Base-by-base conservation (phyloP, 2,888 invertebrate species). In the Abscondita cerata region DNA sequence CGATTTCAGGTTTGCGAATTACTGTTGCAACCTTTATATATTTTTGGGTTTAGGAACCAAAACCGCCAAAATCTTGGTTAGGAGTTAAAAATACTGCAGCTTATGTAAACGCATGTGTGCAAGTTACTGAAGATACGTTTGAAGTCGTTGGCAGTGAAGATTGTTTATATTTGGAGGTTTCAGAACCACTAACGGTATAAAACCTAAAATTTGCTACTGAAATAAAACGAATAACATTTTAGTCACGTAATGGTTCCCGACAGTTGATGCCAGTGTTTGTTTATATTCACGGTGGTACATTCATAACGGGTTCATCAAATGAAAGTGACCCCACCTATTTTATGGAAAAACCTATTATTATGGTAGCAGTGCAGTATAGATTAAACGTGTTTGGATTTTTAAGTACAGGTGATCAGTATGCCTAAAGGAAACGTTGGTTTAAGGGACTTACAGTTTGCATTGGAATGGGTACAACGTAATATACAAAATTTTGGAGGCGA, bases 251-350 rank as follows among this genome's bases (percentile, higher is more conserved):
- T 11, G 12, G 31, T 19, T 16, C 18, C n/a, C 56, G 31, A 11
- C 12, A 48, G 5, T 48, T 71, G 9, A n/a, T n/a, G n/a, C 71
- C 73, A 16, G 73, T 73, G 1, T 59, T 73, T 52, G 65, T 73
- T 15, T 65, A 64, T 44, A 67, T 72, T 8, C 70, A 73, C 54
- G 71, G 70, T 1, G 73, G 73, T 31, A 64, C 61, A 11, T 73
- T 70, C 33, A 59, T 64, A 8, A 63, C 66, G 52, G 70, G 70
- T n/a, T 59, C 64, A 5, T 60, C 19, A n/a, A 51, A 40, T 56
- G 12, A 9, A 19, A 46, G 62, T 41, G 59, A 57, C 11, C 65
- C 72, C 1, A 70, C 66, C 33, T 71, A 62, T 55, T 57, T 73
- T 3, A 68, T 74, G 41, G 67, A 72, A 36, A 48, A 70, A 40